A percentile compares a stretch with the other conserved stretches of the same genome.
phyloP scores from a whole-genome alignment of 2,888 invertebrate genomes.

The Brenthis hecate region DNA sequence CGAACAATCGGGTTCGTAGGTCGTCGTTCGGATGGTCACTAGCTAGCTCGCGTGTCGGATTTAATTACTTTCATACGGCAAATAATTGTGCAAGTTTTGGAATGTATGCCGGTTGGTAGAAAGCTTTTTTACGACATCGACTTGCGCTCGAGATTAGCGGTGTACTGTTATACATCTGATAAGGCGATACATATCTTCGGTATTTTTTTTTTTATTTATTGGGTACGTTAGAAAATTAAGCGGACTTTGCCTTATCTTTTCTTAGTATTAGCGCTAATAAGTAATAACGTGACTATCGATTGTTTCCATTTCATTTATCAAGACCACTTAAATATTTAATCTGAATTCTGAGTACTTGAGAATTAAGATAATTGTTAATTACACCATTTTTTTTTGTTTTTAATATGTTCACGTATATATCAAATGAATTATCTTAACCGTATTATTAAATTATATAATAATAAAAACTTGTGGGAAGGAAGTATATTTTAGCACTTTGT shows the following conservation, averaged over 20 bases:
- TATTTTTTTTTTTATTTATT: conserved; percentile 55
- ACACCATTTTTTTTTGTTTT: not conserved
- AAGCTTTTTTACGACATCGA: conserved; percentile 53
- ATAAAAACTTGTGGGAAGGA: too few relatives aligned
- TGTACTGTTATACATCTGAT: conserved; percentile 67
- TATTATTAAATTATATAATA: too few relatives aligned
- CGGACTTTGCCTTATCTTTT: conserved; percentile 65
- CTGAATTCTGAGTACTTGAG: conserved; percentile 17
- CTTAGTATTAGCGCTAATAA: conserved; percentile 48
- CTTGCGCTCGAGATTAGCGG: conserved; percentile 38
- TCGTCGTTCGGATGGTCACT: conserved; percentile 58
- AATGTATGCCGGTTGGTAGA: conserved; percentile 62
- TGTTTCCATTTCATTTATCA: conserved; percentile 45
- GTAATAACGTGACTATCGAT: conserved; percentile 38
- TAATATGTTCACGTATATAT: not conserved
- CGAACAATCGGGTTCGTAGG: conserved; percentile 66
- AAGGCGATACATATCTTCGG: conserved; percentile 64
- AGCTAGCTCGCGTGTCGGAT: conserved; percentile 34
- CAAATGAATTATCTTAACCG: too few relatives aligned
- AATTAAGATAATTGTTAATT: conserved; percentile 7
- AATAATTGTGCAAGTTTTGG: conserved; percentile 48
- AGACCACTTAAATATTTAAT: conserved; percentile 20
- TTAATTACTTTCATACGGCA: conserved; percentile 35
- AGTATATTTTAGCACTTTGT: too few relatives aligned
- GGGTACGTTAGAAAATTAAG: conserved; percentile 52